phyloP scores from a whole-genome alignment of 2,113 vertebrate genomes.

The Neogale vison region DNA sequence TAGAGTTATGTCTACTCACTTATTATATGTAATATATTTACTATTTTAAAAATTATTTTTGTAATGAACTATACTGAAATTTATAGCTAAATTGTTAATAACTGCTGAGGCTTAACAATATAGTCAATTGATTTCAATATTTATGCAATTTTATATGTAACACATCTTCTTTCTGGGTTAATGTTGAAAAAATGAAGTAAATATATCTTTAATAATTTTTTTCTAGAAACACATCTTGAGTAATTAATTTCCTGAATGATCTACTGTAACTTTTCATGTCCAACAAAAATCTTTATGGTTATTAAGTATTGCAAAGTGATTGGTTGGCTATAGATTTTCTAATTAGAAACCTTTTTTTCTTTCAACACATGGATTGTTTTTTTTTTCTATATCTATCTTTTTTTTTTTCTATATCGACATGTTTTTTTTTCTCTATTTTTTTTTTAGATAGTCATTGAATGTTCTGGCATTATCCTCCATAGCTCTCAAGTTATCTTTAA shows the following conservation, averaged over 20 bases:
- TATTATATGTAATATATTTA: neutral
- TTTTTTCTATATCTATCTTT: no score
- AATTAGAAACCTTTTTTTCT: neutral
- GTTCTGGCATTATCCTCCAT: neutral
- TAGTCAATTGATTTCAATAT: neutral
- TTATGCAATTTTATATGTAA: neutral
- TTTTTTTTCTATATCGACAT: neutral
- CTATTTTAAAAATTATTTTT: neutral
- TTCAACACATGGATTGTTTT: neutral
- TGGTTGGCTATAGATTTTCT: neutral
- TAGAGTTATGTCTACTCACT: neutral
- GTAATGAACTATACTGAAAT: constrained; percentile 5
- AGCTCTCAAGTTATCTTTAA: neutral
- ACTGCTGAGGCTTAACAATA: neutral
- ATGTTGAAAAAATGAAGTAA: neutral
- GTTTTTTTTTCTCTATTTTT: neutral
- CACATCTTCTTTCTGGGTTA: neutral
- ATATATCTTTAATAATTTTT: neutral
- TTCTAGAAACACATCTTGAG: neutral
- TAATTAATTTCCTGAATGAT: neutral
- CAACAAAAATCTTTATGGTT: neutral
- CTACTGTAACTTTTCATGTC: neutral
- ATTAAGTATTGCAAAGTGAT: neutral
- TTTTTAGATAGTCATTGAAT: neutral
- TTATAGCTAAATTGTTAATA: neutral